phyloP scores from a whole-genome alignment of 2,113 vertebrate genomes.

The Neopipo cinnamomea region DNA sequence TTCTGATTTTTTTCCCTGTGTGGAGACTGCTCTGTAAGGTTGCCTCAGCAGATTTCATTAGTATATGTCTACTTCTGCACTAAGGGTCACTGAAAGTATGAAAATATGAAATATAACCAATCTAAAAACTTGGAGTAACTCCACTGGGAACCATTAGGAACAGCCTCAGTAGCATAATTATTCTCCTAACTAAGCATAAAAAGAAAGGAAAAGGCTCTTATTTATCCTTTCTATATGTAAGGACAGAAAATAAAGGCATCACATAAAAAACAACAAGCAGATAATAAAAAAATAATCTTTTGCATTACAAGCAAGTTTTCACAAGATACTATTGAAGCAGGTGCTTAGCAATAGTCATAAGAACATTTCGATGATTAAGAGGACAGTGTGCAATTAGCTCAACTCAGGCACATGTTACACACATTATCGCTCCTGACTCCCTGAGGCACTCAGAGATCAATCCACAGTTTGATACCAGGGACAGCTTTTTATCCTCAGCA shows the following conservation, averaged over 20 bases:
- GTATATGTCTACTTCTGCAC: background rate
- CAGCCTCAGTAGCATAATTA: background rate
- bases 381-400: background rate
- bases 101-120: constrained; percentile 1
- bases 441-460: background rate
- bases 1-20: background rate
- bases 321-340: background rate
- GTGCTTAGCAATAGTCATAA: background rate
- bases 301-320: background rate
- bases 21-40: background rate
- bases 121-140: background rate
- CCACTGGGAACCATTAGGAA: background rate
- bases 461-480: background rate
- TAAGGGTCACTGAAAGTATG: background rate
- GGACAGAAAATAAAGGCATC: background rate
- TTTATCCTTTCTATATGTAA: background rate
- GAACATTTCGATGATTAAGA: background rate
- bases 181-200: background rate
- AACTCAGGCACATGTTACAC: background rate
- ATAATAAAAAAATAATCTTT: background rate
- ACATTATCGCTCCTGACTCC: background rate
- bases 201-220: background rate
- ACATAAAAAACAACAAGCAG: background rate
- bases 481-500: background rate
- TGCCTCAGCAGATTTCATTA: background rate